phyloP scores from a whole-genome alignment of 2,888 invertebrate species.

The Abrostola tripartita region DNA sequence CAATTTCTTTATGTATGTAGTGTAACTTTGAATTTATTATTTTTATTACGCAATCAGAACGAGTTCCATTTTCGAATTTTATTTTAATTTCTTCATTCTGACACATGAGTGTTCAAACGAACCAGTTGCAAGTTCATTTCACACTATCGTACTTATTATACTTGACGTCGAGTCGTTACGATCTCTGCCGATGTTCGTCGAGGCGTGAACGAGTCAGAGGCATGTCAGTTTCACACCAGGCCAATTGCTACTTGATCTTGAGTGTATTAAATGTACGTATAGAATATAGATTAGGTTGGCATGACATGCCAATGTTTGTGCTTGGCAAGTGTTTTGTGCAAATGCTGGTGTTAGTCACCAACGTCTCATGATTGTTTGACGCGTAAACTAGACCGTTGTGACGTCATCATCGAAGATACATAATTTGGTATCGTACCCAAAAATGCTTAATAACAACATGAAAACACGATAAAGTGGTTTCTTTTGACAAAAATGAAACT shows the following conservation, averaged over 20 bases:
- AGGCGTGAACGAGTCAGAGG: constrained; percentile 37
- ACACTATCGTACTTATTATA: constrained; percentile 26
- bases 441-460: not conserved
- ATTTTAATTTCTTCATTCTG: not conserved
- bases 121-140: constrained; percentile 30
- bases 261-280: not conserved
- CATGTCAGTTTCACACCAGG: constrained; percentile 51
- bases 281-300: constrained; percentile 7
- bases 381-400: too few relatives aligned
- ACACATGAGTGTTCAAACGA: constrained; percentile 41
- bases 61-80: too few relatives aligned
- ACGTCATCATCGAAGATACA: too few relatives aligned
- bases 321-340: not conserved
- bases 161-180: constrained; percentile 37
- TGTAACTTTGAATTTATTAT: too few relatives aligned
- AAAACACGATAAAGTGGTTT: not conserved
- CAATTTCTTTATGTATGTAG: too few relatives aligned
- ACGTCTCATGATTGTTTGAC: not conserved
- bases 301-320: constrained; percentile 3
- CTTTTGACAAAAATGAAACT: not conserved
- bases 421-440: too few relatives aligned
- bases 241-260: constrained; percentile 27
- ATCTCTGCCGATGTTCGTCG: constrained; percentile 30
- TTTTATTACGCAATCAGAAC: too few relatives aligned
- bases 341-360: not conserved